These are phyloP conservation scores for Triplophysa tibetana DNA, from an alignment of 2,113 vertebrate genomes.

Conservation along the genomic window DNA sequence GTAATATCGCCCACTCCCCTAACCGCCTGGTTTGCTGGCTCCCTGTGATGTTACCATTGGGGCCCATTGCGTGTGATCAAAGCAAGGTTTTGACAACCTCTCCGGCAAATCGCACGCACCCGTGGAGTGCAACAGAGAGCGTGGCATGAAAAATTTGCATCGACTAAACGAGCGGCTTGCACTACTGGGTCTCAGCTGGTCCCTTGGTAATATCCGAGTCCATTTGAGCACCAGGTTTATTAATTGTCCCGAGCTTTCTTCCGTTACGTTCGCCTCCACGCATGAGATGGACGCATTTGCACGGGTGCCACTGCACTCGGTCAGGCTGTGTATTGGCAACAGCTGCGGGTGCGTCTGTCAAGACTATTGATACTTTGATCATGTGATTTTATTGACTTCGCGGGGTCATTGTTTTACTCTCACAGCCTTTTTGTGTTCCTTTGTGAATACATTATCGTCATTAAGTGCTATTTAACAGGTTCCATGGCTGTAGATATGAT, in stretches of 20 bases:
- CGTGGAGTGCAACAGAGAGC: slow-evolving; percentile 25
- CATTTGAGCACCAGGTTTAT: slow-evolving; percentile 33
- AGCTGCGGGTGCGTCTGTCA: slow-evolving; percentile 30
- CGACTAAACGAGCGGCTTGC: slow-evolving; percentile 42
- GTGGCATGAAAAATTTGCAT: slow-evolving; percentile 36
- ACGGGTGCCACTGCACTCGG: background rate
- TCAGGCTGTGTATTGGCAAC: slow-evolving; percentile 1
- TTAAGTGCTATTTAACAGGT: slow-evolving; percentile 7
- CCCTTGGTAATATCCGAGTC: slow-evolving; percentile 18
- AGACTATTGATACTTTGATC: slow-evolving; percentile 22
- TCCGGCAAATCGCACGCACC: slow-evolving; percentile 13
- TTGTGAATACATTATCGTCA: slow-evolving; percentile 29
- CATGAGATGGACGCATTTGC: slow-evolving; percentile 28
- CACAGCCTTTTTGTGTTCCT: background rate
- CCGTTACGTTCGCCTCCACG: slow-evolving; percentile 19
- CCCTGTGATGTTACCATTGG: slow-evolving; percentile 42
- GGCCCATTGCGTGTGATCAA: slow-evolving; percentile 29
- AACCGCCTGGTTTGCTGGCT: slow-evolving; percentile 40
- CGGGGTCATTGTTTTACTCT: slow-evolving; percentile 9
- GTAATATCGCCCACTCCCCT: slow-evolving; percentile 34
- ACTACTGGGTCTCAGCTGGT: slow-evolving; percentile 18
- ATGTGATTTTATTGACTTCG: slow-evolving; percentile 21
- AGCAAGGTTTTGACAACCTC: slow-evolving; percentile 37
- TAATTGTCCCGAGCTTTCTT: slow-evolving; percentile 23
- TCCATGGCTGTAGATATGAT: background rate